These are phyloP conservation scores for Standfussiana lucernea DNA, from an alignment of 2,888 invertebrate genomes.

Conservation along the genomic window DNA sequence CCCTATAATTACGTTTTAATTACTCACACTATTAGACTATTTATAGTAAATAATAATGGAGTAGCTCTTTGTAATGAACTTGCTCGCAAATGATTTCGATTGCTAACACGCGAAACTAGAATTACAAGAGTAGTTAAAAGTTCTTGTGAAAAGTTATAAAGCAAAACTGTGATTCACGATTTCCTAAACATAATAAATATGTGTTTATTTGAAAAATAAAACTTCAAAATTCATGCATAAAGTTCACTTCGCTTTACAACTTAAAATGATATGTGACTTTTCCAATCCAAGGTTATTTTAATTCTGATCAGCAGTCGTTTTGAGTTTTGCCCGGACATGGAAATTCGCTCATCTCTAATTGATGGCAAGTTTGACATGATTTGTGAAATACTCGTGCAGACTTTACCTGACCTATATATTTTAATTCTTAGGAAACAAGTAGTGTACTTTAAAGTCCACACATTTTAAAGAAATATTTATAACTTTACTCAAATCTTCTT, in stretches of 20 bases:
- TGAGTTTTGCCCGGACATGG: neutral
- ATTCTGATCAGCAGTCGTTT: neutral
- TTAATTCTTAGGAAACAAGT: neutral
- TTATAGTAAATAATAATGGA: conserved; percentile 15
- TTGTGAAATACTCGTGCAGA: too few relatives aligned
- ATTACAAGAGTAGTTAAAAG: conserved; percentile 38
- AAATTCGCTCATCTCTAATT: too few relatives aligned
- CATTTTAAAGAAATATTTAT: too few relatives aligned
- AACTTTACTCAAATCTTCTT: neutral
- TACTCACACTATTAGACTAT: conserved; percentile 27
- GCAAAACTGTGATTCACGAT: neutral
- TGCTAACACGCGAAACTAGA: conserved; percentile 47
- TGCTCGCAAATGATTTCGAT: conserved; percentile 36
- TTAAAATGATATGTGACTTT: neutral
- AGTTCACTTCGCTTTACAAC: neutral
- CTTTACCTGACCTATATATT: neutral
- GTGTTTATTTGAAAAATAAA: neutral
- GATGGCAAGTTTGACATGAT: neutral
- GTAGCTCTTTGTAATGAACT: conserved; percentile 25
- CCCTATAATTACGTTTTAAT: conserved; percentile 30
- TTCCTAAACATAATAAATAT: neutral
- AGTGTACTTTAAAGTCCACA: too few relatives aligned
- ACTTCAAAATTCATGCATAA: neutral
- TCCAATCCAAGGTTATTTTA: neutral
- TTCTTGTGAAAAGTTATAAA: conserved; percentile 2